phyloP scores from a whole-genome alignment of 2,113 vertebrate species.

The Gavia stellata region DNA sequence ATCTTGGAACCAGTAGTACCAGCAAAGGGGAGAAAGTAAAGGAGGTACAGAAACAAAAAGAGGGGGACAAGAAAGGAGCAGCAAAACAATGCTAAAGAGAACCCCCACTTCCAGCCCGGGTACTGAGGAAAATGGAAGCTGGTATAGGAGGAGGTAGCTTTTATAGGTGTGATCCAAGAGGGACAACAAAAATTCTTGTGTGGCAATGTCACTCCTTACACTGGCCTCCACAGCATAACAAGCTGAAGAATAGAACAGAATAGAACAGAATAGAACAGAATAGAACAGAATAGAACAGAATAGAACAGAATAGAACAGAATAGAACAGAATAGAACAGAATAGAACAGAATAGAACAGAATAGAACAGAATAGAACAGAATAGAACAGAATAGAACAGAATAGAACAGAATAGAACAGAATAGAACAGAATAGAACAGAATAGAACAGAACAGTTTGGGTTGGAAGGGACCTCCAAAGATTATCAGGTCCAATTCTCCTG shows the following conservation, averaged over 20 bases:
- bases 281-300: neutral
- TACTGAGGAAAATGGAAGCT: neutral
- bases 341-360: neutral
- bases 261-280: neutral
- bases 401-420: neutral
- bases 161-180: neutral
- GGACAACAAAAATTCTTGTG: neutral
- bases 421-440: neutral
- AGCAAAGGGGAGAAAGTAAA: neutral
- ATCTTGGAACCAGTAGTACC: neutral
- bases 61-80: neutral
- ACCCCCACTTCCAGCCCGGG: neutral
- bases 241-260: neutral
- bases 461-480: neutral
- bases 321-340: neutral
- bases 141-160: neutral
- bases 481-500: neutral
- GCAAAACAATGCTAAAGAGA: neutral
- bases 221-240: neutral
- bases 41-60: neutral
- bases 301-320: neutral
- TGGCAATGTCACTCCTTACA: neutral
- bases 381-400: neutral
- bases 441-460: neutral
- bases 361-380: neutral